Evolutionary conservation across 2,113 vertebrate species (phyloP).

Genomic region (Osmerus eperlanus): DNA sequence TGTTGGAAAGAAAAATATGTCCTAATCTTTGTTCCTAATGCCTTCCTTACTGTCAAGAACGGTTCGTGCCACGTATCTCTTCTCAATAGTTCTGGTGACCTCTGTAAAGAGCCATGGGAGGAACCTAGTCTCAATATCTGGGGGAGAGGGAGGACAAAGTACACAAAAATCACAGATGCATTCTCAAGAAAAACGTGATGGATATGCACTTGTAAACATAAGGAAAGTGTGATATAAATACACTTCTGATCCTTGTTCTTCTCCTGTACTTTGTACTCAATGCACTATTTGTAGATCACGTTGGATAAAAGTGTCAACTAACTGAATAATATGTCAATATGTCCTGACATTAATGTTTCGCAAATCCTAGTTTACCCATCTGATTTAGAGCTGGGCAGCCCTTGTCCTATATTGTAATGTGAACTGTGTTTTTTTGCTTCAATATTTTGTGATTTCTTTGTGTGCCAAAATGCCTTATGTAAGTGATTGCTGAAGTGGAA

Average conservation of each 20-base stretch:
- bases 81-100: conserved; percentile 73
- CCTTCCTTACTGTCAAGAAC: conserved; percentile 85
- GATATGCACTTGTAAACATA: neutral
- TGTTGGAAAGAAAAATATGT: neutral
- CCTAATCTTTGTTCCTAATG: neutral
- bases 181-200: too few species aligned
- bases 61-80: conserved; percentile 69
- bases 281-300: too few species aligned
- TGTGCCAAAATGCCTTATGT: neutral
- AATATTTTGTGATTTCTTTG: neutral
- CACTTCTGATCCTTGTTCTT: too few species aligned
- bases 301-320: too few species aligned
- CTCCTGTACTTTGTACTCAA: too few species aligned
- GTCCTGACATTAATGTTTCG: too few species aligned
- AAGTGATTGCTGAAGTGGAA: neutral
- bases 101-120: conserved; percentile 84
- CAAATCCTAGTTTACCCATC: too few species aligned
- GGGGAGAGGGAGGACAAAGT: conserved; percentile 23
- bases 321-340: too few species aligned
- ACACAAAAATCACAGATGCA: neutral
- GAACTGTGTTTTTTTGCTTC: neutral
- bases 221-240: neutral
- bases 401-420: neutral
- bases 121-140: conserved; percentile 87
- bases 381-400: too few species aligned